phyloP scores from a whole-genome alignment of 2,113 vertebrate genomes.

The Psephotus haematonotus region DNA sequence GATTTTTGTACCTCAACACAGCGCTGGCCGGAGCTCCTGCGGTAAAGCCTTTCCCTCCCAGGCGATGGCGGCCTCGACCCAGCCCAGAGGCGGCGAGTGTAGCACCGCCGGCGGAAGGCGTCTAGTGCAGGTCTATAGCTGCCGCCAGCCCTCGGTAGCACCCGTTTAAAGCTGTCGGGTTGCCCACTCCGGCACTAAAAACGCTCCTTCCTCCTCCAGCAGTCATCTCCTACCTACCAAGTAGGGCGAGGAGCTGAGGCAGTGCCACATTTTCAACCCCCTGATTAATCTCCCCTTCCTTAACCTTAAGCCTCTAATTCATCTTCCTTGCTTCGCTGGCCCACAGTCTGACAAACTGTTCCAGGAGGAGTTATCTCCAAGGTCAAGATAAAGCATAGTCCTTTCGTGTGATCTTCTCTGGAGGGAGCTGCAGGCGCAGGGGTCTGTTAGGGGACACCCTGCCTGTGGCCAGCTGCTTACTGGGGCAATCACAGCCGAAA shows the following conservation, averaged over 20 bases:
- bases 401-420: background rate
- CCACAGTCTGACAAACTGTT: background rate
- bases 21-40: rapidly evolving
- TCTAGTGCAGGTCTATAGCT: rapidly evolving
- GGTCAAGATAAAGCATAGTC: background rate
- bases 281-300: background rate
- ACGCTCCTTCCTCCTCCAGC: rapidly evolving
- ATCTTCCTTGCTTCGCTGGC: background rate
- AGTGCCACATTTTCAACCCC: background rate
- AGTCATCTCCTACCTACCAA: background rate
- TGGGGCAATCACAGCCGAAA: background rate
- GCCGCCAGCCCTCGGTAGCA: rapidly evolving
- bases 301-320: background rate
- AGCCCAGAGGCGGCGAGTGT: rapidly evolving
- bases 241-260: background rate
- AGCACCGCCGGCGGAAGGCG: rapidly evolving
- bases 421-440: rapidly evolving
- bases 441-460: background rate
- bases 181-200: background rate
- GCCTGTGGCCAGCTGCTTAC: rapidly evolving
- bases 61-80: rapidly evolving
- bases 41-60: no score
- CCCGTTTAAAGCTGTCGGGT: rapidly evolving
- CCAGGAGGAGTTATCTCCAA: background rate
- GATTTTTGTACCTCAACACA: background rate